phyloP scores from a whole-genome alignment of 2,113 vertebrate genomes.

The Percopsis transmontana region DNA sequence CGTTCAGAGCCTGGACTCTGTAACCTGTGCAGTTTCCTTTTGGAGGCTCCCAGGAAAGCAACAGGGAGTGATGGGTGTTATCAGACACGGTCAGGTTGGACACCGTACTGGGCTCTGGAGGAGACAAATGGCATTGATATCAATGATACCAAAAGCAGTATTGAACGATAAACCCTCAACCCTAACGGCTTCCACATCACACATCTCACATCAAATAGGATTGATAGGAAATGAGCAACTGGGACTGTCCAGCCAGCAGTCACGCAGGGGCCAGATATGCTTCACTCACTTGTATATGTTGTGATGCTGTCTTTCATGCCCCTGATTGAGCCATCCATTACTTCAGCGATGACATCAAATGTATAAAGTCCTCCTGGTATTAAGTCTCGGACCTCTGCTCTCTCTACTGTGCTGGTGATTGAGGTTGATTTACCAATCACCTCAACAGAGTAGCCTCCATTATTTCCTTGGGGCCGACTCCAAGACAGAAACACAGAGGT shows the following conservation, averaged over 20 bases:
- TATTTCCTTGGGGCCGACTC: conserved; percentile 24
- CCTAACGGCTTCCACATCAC: not conserved
- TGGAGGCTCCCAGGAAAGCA: not conserved
- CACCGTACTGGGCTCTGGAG: conserved; percentile 55
- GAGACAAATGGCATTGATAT: not conserved
- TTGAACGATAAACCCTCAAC: not conserved
- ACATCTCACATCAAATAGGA: not conserved
- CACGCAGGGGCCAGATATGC: not conserved
- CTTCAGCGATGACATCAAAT: conserved; percentile 35
- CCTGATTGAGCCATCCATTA: accelerated
- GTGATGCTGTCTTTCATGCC: conserved; percentile 9
- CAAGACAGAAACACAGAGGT: conserved; percentile 17
- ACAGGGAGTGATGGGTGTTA: accelerated
- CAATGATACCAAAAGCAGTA: not conserved
- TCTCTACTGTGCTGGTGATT: accelerated
- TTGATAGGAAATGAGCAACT: not conserved
- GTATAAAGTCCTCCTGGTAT: conserved; percentile 29
- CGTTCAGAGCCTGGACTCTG: not conserved
- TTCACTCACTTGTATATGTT: conserved; percentile 55
- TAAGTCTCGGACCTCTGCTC: accelerated
- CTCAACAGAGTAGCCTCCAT: conserved; percentile 15
- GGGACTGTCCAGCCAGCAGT: not conserved
- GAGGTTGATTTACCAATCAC: accelerated
- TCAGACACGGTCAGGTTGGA: accelerated
- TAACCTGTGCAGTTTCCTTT: not conserved